phyloP scores from a whole-genome alignment of 2,113 vertebrate species.

The Prinia subflava region DNA sequence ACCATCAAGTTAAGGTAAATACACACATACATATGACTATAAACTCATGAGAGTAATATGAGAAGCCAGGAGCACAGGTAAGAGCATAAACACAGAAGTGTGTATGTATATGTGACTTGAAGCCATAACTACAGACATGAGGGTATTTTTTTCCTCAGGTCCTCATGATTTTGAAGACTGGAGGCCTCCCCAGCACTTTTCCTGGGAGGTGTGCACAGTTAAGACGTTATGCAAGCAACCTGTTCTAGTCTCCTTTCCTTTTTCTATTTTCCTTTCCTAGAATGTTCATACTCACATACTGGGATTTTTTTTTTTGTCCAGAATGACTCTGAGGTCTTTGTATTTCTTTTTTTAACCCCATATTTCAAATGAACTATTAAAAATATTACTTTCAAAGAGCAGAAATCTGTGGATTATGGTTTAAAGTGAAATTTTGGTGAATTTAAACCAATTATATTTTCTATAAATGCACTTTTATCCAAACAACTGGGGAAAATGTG shows the following conservation, averaged over 20 bases:
- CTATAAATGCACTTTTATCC: neutral
- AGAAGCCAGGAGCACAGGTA: neutral
- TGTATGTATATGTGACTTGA: neutral
- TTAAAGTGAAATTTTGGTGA: neutral
- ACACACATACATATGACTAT: neutral
- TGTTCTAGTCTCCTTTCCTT: neutral
- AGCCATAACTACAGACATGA: neutral
- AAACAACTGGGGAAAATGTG: neutral
- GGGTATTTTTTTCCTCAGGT: neutral
- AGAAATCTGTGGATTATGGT: neutral
- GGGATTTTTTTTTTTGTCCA: neutral
- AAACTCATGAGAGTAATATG: neutral
- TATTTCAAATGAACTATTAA: neutral
- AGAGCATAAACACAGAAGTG: neutral
- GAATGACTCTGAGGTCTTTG: neutral
- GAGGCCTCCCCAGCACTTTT: neutral
- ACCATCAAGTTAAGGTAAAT: neutral
- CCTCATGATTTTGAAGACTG: neutral
- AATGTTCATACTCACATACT: neutral
- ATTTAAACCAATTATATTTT: neutral
- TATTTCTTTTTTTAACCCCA: neutral
- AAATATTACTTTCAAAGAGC: neutral
- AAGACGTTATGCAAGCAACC: neutral
- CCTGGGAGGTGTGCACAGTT: neutral
- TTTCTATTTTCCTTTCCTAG: neutral